phyloP scores from a whole-genome alignment of 2,888 invertebrate species.

The Aphrophora alni region DNA sequence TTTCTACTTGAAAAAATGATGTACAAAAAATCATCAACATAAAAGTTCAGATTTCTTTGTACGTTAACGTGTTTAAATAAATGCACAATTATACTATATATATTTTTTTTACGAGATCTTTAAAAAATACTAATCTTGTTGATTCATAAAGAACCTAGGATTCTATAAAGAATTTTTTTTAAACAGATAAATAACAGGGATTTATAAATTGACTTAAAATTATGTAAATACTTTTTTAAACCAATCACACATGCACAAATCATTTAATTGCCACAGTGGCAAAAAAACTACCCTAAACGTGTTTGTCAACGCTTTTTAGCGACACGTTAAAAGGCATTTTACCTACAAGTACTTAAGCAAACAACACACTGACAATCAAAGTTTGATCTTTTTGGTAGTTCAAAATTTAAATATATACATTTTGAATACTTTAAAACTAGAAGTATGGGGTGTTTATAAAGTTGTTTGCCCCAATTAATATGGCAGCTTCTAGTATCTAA shows the following conservation, averaged over 20 bases:
- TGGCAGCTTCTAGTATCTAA: background rate
- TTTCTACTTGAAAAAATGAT: background rate
- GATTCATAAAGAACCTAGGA: background rate
- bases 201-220: background rate
- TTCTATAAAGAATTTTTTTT: background rate
- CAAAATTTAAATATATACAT: background rate
- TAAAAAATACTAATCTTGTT: background rate
- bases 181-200: background rate
- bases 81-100: background rate
- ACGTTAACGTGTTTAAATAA: background rate
- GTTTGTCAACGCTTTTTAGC: background rate
- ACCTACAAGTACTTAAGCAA: slow-evolving; percentile 23
- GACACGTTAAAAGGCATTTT: slow-evolving; percentile 34
- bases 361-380: slow-evolving; percentile 2
- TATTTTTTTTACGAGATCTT: background rate
- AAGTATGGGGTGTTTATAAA: too few relatives aligned
- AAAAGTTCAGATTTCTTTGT: background rate
- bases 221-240: background rate
- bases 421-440: background rate
- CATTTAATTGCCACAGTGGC: background rate
- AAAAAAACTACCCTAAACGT: background rate
- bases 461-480: background rate
- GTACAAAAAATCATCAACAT: slow-evolving; percentile 4
- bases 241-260: background rate
- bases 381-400: background rate